Evolutionary conservation across 2,113 vertebrate species (phyloP).

Genomic region (Pseudopodoces humilis): DNA sequence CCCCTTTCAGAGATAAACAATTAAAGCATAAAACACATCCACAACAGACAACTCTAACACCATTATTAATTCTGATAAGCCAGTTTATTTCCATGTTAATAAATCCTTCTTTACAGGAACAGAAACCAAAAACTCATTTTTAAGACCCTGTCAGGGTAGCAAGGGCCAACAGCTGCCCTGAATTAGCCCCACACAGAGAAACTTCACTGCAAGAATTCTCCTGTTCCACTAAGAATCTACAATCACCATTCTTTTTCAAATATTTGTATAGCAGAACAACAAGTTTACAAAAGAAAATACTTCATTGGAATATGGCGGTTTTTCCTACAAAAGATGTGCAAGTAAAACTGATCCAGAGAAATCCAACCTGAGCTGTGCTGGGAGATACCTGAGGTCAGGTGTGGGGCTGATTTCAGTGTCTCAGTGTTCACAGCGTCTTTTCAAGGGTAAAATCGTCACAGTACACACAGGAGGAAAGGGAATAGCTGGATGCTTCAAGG

Average conservation of each 20-base stretch:
- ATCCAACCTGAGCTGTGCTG: neutral
- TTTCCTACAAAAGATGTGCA: neutral
- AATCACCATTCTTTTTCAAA: neutral
- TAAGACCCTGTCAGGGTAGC: no score
- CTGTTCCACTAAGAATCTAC: neutral
- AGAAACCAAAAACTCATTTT: neutral
- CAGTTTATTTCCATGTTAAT: conserved; percentile 25
- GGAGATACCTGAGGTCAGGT: neutral
- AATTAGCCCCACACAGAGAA: neutral
- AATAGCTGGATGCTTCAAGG: neutral
- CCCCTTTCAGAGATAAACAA: conserved; percentile 19
- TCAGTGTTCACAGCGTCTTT: neutral
- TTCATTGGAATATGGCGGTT: accelerated
- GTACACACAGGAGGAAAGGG: neutral
- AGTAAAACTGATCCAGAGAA: neutral
- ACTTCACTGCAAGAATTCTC: neutral
- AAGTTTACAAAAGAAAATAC: neutral
- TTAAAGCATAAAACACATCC: neutral
- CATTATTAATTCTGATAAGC: neutral
- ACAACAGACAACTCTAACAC: neutral
- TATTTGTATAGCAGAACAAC: neutral
- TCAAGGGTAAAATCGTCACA: neutral
- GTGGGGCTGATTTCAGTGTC: accelerated
- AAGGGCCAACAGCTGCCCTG: neutral
- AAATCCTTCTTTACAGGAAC: neutral